Base-by-base conservation (phyloP, 1,140 invertebrate species). In the Brachystomella parvula region DNA sequence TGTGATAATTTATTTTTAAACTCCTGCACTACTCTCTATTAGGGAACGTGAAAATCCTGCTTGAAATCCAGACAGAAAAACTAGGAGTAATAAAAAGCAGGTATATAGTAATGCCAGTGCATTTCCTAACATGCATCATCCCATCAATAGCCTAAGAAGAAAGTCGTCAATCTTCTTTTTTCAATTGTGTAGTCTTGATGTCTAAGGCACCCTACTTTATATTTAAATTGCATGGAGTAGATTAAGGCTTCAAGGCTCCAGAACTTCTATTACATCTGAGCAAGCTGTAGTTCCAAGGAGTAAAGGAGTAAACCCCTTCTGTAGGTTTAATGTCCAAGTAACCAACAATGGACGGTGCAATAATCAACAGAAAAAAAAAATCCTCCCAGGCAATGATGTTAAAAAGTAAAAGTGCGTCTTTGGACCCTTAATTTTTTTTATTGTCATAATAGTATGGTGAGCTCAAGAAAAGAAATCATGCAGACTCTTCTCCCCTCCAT, bases 321-420 rank as follows among this genome's bases (percentile, higher is more conserved):
- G 39, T 53, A 3, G 9, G 24, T 53, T 53, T 53, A 53, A 53
- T 53, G 49, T 24, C 12, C 6, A 12, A 9, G 24, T 15, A 24
- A 6, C 49, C 49, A 53, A 19, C 49, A 53, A 53, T 53, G 49
- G 6, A 53, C 6, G 49, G 24, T 53, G 49, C 49, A 53, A 53
- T 53, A 53, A 53, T 53, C 49, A 53, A 53, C 49, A 53, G 24
- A 53, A 53, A 53, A 53, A 53, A 53, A 53, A 53, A 53, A 53
- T 53, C 49, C 24, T 53, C 24, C 24, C 6, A 53, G 49, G 24
- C 24, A 24, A 53, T 53, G 15, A 6, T 53, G 9, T 15, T 17
- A 24, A 24, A 53, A 53, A 53, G 6, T 53, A 53, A 53, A 26
- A 19, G 49, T 26, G 49, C 49, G 49, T 53, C 24, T 26, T 53